Percentiles rank a stretch among this genome's conserved stretches.
Conservation (phyloP, 2,888 invertebrate genomes). For the Cyclophora punctaria region DNA sequence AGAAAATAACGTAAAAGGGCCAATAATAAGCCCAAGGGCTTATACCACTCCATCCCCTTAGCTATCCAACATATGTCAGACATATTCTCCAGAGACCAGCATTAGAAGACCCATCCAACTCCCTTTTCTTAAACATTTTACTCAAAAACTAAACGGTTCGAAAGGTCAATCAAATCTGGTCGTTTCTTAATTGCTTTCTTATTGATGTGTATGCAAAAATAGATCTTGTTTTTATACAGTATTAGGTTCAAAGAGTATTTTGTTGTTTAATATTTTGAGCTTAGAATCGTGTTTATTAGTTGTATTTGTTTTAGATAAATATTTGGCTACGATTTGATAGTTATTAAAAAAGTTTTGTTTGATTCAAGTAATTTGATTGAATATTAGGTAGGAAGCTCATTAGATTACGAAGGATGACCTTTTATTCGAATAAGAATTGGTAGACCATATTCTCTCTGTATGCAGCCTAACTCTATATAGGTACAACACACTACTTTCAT, state of each 20-base stretch:
- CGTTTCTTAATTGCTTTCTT: conserved; percentile 23
- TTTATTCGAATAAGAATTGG: no score
- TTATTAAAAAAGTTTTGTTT: no score
- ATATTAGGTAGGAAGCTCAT: no score
- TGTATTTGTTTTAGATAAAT: no score
- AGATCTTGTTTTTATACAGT: conserved; percentile 9
- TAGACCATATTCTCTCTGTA: no score
- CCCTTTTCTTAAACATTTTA: conserved; percentile 10
- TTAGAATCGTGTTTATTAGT: no score
- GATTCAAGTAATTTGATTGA: no score
- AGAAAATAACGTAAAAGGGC: conserved; percentile 45
- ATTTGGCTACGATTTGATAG: no score
- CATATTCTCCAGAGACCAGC: conserved; percentile 35
- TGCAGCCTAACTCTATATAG: no score
- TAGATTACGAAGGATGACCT: no score
- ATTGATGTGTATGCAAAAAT: conserved; percentile 9
- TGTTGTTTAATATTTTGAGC: background rate
- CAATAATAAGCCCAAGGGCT: conserved; percentile 67
- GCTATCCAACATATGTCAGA: conserved; percentile 63
- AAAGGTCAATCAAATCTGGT: conserved; percentile 11
- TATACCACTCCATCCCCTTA: conserved; percentile 62
- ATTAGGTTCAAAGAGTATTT: conserved; percentile 1
- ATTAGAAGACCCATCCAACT: conserved; percentile 24
- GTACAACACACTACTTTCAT: no score
- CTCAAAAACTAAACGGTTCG: conserved; percentile 5